Evolutionary conservation across 2,797 vertebrate species (phyloP).

Genomic region (Cheirogaleus major): DNA sequence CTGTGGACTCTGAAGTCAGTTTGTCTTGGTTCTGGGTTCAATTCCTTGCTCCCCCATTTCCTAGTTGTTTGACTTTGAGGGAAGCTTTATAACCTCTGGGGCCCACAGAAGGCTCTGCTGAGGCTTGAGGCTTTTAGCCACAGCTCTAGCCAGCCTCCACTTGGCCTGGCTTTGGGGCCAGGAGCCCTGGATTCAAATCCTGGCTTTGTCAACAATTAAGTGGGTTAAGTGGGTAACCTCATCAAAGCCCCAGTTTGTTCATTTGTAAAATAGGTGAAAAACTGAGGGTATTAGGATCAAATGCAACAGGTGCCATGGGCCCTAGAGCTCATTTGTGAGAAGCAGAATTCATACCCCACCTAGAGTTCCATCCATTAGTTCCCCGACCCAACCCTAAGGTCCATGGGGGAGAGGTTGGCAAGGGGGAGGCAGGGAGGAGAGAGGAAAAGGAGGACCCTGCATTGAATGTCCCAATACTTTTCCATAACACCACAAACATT

Average conservation of each 20-base stretch:
- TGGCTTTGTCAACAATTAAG: background rate
- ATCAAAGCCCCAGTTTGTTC: background rate
- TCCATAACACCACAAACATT: background rate
- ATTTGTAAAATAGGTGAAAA: background rate
- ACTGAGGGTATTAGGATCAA: background rate
- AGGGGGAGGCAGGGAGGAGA: too few species aligned
- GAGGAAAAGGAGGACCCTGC: background rate
- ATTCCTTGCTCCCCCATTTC: background rate
- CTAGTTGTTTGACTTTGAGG: background rate
- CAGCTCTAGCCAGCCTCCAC: background rate
- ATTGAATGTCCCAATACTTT: background rate
- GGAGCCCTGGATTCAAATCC: background rate
- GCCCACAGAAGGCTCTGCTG: background rate
- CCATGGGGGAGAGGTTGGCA: rapidly evolving
- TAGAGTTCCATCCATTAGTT: background rate
- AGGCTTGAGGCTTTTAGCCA: background rate
- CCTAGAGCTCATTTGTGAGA: background rate
- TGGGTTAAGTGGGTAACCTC: background rate
- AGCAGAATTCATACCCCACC: background rate
- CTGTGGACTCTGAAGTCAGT: background rate
- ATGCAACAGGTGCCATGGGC: background rate
- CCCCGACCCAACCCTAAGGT: background rate
- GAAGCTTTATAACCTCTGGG: background rate
- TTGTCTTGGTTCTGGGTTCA: background rate
- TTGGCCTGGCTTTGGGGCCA: background rate